Evolutionary conservation across 2,113 vertebrate species (phyloP).

Genomic region (Ia io): DNA sequence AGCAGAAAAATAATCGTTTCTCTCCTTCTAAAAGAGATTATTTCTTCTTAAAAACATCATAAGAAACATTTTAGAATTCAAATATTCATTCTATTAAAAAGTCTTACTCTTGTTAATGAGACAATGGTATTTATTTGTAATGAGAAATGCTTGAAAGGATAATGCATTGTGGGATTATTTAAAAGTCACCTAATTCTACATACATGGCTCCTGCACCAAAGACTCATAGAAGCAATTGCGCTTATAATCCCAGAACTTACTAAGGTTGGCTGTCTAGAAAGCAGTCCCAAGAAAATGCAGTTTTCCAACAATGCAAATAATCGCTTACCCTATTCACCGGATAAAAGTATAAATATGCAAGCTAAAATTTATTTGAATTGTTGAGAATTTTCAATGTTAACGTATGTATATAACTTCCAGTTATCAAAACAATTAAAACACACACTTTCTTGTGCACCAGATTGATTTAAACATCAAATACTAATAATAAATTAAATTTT

Average conservation of each 20-base stretch:
- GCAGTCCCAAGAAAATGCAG: background rate
- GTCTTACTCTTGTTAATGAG: background rate
- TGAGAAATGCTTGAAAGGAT: background rate
- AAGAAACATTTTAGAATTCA: slow-evolving; percentile 11
- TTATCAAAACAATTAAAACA: background rate
- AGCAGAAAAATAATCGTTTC: slow-evolving; percentile 18
- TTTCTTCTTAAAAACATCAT: slow-evolving; percentile 26
- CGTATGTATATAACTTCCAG: background rate
- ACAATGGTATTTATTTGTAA: background rate
- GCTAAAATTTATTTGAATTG: background rate
- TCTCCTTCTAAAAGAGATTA: background rate
- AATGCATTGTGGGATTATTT: background rate
- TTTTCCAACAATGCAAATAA: background rate
- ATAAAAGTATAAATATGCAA: background rate
- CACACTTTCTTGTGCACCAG: background rate
- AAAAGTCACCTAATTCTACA: background rate
- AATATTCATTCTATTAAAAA: background rate
- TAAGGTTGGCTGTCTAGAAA: background rate
- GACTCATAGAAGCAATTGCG: background rate
- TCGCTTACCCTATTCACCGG: background rate
- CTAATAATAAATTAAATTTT: slow-evolving; percentile 16
- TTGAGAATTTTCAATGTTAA: slow-evolving; percentile 21
- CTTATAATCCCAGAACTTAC: background rate
- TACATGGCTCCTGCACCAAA: background rate
- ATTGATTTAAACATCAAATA: slow-evolving; percentile 49